These are phyloP conservation scores for Prionace glauca DNA, from an alignment of 2,797 vertebrate genomes.

Conservation along the genomic window DNA sequence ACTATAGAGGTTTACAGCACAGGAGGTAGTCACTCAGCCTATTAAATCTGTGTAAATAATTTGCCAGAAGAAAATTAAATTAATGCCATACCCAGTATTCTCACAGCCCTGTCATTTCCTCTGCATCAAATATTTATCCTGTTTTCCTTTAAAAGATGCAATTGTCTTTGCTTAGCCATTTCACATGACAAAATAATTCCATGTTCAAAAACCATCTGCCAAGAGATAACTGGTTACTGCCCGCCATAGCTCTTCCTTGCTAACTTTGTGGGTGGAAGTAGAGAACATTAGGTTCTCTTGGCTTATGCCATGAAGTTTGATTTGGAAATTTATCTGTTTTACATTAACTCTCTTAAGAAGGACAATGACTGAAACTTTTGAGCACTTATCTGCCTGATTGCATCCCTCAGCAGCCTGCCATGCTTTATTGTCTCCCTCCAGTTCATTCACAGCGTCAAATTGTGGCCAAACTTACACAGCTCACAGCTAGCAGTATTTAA, in stretches of 20 bases:
- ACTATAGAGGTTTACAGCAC: neutral
- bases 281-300: neutral
- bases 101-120: neutral
- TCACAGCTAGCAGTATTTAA: neutral
- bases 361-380: neutral
- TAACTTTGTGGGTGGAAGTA: neutral
- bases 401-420: neutral
- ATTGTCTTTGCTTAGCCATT: neutral
- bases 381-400: neutral
- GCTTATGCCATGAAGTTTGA: neutral
- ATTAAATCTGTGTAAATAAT: neutral
- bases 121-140: neutral
- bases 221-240: neutral
- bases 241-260: neutral
- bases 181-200: neutral
- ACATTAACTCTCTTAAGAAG: neutral
- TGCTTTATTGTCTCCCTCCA: neutral
- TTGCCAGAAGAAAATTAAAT: neutral
- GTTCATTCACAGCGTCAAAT: neutral
- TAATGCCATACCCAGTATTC: neutral
- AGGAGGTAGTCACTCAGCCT: neutral
- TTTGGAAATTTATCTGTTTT: neutral
- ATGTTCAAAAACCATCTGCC: neutral
- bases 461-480: neutral
- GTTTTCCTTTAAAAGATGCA: neutral